Evolutionary conservation across 64 coral and sea anemone genomes (phyloP), one percentile per base, ranked within the genome.

Genomic region (Stichodactyla helianthus): DNA sequence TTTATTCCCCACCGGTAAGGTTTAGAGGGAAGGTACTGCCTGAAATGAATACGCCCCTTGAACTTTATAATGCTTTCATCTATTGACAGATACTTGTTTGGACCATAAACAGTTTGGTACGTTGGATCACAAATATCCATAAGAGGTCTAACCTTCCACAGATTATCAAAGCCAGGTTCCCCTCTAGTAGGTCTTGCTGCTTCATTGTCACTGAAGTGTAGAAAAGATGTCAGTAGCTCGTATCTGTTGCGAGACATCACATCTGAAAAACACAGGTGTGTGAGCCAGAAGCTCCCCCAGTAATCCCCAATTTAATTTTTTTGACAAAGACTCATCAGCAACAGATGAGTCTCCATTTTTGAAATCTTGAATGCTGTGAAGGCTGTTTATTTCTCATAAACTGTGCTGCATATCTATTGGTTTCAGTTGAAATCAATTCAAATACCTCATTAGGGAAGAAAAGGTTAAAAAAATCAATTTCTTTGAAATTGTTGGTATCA

Each of bases 271-370:
- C 35, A 19, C 3, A 79, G 35, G 23, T 53, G 44, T 87, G 61
- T 79, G 13, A 87, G 86, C 65, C 86, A 78, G 70, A 53, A 71
- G 15, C 18, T 87, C 13, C 53, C 64, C 86, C 86, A 87, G n/a
- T 87, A 87, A 28, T 87, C 86, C 70, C 79, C 86, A 19, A 87
- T 68, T 71, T 68, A 71, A 87, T 68, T 68, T 35, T 87, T 87
- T 78, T 87, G 86, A 27, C 86, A 77, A 1, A 78, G 70, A 53
- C 86, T 71, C 86, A 87, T 87, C 86, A 50, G 28, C 50, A 55
- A 13, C 8, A 71, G 68, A 53, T 68, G 86, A 53, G 86, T 87
- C 86, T 68, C 86, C 86, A 87, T 54, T 71, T 68, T 52, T 71
- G 50, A 79, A 87, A 87, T 50, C 68, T 71, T 76, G 71, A 87